These are phyloP conservation scores for Bellardia pandia DNA, from an alignment of 2,888 invertebrate genomes.

Conservation along the genomic window DNA sequence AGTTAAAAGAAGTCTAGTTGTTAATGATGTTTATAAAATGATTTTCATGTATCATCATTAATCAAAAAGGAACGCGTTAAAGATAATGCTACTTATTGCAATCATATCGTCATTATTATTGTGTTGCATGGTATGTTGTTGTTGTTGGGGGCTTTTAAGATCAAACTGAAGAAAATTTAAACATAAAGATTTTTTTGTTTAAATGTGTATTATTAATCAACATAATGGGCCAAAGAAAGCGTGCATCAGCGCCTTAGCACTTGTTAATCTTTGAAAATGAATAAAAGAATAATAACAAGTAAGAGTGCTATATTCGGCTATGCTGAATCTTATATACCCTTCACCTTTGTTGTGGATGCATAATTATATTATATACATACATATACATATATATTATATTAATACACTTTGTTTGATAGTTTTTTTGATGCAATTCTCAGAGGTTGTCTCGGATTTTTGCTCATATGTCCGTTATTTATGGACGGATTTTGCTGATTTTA, in stretches of 20 bases:
- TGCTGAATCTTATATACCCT: too few relatives aligned
- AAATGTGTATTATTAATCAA: constrained; percentile 55
- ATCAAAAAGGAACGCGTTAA: constrained; percentile 59
- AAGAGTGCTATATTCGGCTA: too few relatives aligned
- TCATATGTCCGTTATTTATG: too few relatives aligned
- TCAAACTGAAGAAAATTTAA: constrained; percentile 2
- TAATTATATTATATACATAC: too few relatives aligned
- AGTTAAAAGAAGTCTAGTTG: constrained; percentile 33
- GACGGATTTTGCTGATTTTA: too few relatives aligned
- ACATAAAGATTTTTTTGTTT: constrained; percentile 28
- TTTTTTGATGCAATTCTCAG: too few relatives aligned
- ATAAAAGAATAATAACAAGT: constrained; percentile 17
- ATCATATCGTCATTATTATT: constrained; percentile 50
- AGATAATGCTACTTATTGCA: constrained; percentile 45
- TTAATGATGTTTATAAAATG: constrained; percentile 70
- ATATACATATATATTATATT: too few relatives aligned
- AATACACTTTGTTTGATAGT: too few relatives aligned
- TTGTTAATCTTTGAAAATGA: constrained; percentile 49
- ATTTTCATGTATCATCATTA: constrained; percentile 72
- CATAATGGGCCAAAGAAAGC: constrained; percentile 29
- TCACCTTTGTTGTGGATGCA: too few relatives aligned
- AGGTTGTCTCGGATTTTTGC: too few relatives aligned
- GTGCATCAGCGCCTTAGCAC: constrained; percentile 66
- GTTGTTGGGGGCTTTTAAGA: background rate
- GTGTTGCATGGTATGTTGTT: constrained; percentile 43